Conservation (phyloP, 2,113 vertebrate genomes). For the Puffinus mauretanicus region DNA sequence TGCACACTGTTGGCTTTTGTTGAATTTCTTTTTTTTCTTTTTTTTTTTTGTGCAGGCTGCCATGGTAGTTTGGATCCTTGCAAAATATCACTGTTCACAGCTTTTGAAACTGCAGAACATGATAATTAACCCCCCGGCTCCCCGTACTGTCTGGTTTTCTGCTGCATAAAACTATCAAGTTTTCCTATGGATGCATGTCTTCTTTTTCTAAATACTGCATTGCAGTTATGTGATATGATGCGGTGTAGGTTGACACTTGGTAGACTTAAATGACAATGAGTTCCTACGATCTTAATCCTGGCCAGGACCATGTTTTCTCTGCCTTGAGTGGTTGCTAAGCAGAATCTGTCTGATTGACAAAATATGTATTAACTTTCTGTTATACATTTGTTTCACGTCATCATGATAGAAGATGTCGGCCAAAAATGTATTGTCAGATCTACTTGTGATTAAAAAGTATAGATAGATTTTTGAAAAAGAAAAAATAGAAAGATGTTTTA, state of each 20-base stretch:
- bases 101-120: neutral
- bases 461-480: neutral
- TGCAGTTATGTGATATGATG: neutral
- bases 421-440: neutral
- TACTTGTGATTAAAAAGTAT: neutral
- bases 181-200: neutral
- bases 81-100: neutral
- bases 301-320: neutral
- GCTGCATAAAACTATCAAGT: neutral
- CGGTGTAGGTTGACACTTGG: neutral
- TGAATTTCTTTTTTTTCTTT: neutral
- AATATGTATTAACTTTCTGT: neutral
- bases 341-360: neutral
- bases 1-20: neutral
- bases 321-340: neutral
- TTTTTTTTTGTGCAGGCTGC: neutral
- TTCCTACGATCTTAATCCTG: neutral
- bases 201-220: neutral
- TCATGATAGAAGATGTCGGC: neutral
- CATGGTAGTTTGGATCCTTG: neutral
- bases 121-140: neutral
- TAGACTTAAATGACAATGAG: neutral
- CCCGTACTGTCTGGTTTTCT: neutral
- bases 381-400: neutral
- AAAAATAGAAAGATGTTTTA: neutral